Evolutionary conservation across 1,140 invertebrate species (phyloP).

Genomic region (Theocolax elegans): DNA sequence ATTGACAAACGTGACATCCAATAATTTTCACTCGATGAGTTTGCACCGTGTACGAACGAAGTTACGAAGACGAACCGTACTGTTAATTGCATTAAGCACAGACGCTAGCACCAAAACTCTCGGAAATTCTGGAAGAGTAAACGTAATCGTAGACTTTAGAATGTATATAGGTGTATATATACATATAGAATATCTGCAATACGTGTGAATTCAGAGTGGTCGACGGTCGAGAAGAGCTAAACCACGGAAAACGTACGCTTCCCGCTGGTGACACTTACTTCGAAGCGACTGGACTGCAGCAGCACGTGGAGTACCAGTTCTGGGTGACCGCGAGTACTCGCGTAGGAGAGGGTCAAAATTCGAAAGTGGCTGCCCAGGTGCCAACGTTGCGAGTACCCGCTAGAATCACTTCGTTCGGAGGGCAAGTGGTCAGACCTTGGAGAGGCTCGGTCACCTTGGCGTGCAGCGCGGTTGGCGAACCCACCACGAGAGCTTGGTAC

Average conservation of each 20-base stretch:
- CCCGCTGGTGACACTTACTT: constrained; percentile 73
- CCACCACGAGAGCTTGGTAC: constrained; percentile 75
- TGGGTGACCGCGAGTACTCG: constrained; percentile 83
- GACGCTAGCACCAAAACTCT: too few relatives aligned
- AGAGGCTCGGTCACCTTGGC: constrained; percentile 72
- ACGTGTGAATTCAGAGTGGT: too few relatives aligned
- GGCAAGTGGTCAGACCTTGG: constrained; percentile 74
- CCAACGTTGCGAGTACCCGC: constrained; percentile 74
- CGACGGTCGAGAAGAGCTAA: constrained; percentile 75
- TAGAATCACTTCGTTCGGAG: constrained; percentile 77
- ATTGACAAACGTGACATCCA: too few relatives aligned
- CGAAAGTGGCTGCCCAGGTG: constrained; percentile 74
- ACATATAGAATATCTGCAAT: too few relatives aligned
- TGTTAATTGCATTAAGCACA: too few relatives aligned
- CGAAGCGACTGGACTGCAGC: constrained; percentile 77
- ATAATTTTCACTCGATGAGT: too few relatives aligned
- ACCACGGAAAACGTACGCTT: constrained; percentile 75
- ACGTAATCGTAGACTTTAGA: too few relatives aligned
- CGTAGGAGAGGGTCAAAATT: constrained; percentile 81
- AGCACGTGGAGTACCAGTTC: constrained; percentile 83
- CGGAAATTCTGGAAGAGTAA: too few relatives aligned
- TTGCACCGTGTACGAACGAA: too few relatives aligned
- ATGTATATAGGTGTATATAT: too few relatives aligned
- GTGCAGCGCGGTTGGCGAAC: constrained; percentile 76
- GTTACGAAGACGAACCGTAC: too few relatives aligned